phyloP scores from a whole-genome alignment of 2,797 vertebrate genomes.

The Hyperoplus lanceolatus region DNA sequence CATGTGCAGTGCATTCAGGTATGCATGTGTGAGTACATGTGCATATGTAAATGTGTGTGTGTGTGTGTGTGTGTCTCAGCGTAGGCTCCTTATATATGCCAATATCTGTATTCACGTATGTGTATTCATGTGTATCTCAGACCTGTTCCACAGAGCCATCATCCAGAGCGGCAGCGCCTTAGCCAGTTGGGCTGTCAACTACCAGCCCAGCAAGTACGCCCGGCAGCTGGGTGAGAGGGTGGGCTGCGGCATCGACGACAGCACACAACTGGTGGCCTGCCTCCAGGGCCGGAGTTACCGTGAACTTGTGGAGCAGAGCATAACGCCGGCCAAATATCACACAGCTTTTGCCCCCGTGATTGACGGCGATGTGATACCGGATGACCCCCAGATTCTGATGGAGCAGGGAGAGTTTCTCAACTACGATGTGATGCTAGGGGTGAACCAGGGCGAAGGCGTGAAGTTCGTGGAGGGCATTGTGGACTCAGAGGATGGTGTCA shows the following conservation, averaged over 20 bases:
- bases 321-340: conserved; percentile 96
- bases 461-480: conserved; percentile 96
- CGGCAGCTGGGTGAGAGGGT: conserved; percentile 94
- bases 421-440: conserved; percentile 98
- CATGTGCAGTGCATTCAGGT: conserved; percentile 30
- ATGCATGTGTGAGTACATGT: conserved; percentile 15
- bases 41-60: conserved; percentile 25
- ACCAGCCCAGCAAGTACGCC: conserved; percentile 97
- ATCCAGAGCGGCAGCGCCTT: conserved; percentile 98
- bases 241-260: conserved; percentile 95
- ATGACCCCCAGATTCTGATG: conserved; percentile 99
- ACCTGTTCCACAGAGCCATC: conserved; percentile 98
- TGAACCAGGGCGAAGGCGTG: conserved; percentile 97
- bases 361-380: conserved; percentile 97
- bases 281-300: conserved; percentile 92
- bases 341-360: conserved; percentile 98
- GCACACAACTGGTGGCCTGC: conserved; percentile 93
- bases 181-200: conserved; percentile 99
- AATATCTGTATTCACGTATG: conserved; percentile 32
- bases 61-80: conserved; percentile 16
- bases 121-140: conserved; percentile 79
- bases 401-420: conserved; percentile 99
- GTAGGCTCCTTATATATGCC: background rate
- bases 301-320: conserved; percentile 93
- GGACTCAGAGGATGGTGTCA: conserved; percentile 94